These are phyloP conservation scores for Montipora capitata DNA, from an alignment of 92 coral and sea anemone genomes.

Conservation along the genomic window DNA sequence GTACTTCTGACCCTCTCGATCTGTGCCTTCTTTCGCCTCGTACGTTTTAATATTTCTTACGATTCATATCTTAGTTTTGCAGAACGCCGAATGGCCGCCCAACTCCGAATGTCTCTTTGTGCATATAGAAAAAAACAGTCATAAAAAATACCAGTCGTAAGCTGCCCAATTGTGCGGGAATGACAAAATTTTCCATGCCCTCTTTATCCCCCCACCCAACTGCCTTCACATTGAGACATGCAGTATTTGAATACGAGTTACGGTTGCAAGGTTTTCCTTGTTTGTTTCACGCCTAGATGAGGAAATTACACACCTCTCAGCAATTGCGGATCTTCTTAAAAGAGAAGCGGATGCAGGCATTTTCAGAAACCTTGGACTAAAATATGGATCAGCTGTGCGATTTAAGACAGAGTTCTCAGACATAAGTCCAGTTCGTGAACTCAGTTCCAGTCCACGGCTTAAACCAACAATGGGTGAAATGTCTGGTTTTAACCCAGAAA, in stretches of 20 bases:
- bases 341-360: constrained; percentile 48
- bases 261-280: constrained; percentile 10
- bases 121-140: too few relatives aligned
- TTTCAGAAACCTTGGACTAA: constrained; percentile 46
- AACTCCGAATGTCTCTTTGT: too few relatives aligned
- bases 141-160: background rate
- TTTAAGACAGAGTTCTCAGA: constrained; percentile 43
- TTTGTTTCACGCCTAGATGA: constrained; percentile 11
- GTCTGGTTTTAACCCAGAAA: background rate
- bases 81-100: too few relatives aligned
- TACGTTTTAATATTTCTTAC: too few relatives aligned
- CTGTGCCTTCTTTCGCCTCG: too few relatives aligned
- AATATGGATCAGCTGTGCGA: constrained; percentile 45
- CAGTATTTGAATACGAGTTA: too few relatives aligned
- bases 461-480: background rate
- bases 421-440: background rate
- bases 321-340: constrained; percentile 36
- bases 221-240: background rate
- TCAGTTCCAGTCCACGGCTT: constrained; percentile 8
- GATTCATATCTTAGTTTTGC: too few relatives aligned
- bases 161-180: background rate
- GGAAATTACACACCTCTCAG: constrained; percentile 17
- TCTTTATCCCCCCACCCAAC: background rate
- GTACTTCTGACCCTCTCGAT: too few relatives aligned
- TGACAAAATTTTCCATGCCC: background rate